These are phyloP conservation scores for Pangasius djambal DNA, from an alignment of 2,797 vertebrate genomes.

Conservation along the genomic window DNA sequence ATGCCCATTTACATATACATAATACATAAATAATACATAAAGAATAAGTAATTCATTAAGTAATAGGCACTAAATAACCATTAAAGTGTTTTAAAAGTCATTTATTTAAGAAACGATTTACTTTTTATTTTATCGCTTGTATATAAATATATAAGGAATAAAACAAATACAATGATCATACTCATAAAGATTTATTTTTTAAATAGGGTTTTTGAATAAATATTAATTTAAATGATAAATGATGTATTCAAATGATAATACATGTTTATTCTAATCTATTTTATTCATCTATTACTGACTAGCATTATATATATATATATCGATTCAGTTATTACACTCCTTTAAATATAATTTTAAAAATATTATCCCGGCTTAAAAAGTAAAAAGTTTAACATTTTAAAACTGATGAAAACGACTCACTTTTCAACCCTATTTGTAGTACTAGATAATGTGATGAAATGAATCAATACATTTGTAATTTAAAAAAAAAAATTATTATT, in stretches of 20 bases:
- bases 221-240: not conserved
- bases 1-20: not conserved
- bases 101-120: not conserved
- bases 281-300: not conserved
- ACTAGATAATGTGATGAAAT: not conserved
- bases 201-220: not conserved
- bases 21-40: not conserved
- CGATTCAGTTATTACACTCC: not conserved
- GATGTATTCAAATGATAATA: not conserved
- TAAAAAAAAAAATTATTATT: no score
- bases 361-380: not conserved
- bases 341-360: not conserved
- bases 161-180: no score
- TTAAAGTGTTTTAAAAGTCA: not conserved
- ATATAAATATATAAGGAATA: not conserved
- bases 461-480: not conserved
- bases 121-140: not conserved
- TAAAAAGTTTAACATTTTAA: not conserved
- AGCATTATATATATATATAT: not conserved
- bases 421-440: not conserved
- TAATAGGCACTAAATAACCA: not conserved
- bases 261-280: not conserved
- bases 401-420: not conserved
- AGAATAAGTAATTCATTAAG: not conserved
- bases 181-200: no score